phyloP scores from a whole-genome alignment of 2,888 invertebrate genomes.

The Anthophora plumipes region DNA sequence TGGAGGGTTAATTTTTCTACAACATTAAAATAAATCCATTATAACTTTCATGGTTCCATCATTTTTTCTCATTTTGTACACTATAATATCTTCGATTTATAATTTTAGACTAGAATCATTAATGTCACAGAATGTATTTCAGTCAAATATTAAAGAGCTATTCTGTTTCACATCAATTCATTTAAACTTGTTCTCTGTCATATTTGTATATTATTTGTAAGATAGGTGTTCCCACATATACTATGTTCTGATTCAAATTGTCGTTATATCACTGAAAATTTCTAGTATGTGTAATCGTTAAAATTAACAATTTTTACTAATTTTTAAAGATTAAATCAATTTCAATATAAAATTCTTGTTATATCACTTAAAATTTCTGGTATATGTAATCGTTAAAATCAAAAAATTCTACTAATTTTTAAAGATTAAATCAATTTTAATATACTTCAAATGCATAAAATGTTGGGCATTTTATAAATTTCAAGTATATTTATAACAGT shows the following conservation, averaged over 20 bases:
- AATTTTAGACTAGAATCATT: conserved; percentile 13
- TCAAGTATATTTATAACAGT: conserved; percentile 62
- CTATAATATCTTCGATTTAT: conserved; percentile 15
- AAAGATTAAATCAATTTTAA: conserved; percentile 1
- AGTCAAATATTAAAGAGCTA: conserved; percentile 38
- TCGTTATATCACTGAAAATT: conserved; percentile 2
- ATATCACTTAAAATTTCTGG: conserved; percentile 2
- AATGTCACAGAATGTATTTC: conserved; percentile 19
- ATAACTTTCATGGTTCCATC: conserved; percentile 2
- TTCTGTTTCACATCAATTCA: conserved; percentile 10
- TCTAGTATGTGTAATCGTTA: background rate
- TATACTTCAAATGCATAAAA: conserved; percentile 37
- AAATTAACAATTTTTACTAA: background rate
- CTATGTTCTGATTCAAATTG: conserved; percentile 2
- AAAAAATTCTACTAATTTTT: background rate
- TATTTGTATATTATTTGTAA: conserved; percentile 26
- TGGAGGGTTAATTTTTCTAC: background rate
- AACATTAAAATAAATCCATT: conserved; percentile 17
- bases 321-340: background rate
- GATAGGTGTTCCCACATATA: conserved; percentile 38
- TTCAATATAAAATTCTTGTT: conserved; percentile 4
- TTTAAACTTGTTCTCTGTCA: conserved; percentile 5
- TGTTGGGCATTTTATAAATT: conserved; percentile 32
- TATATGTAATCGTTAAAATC: background rate
- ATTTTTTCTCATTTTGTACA: conserved; percentile 7